Conservation (phyloP, 2,797 vertebrate genomes). For the Rhinichthys osculus region DNA sequence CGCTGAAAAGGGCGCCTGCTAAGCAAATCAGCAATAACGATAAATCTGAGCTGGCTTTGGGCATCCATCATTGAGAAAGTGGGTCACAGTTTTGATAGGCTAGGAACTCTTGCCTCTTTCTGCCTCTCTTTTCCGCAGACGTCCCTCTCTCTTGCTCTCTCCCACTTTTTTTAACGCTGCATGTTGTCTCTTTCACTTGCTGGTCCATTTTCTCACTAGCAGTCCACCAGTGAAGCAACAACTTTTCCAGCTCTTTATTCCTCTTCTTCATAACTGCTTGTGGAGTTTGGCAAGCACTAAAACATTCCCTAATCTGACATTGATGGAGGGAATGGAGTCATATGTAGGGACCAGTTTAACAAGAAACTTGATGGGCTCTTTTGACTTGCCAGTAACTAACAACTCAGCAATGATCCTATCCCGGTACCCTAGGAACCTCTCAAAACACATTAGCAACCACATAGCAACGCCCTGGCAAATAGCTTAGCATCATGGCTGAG, state of each 20-base stretch:
- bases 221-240: not conserved
- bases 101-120: conserved; percentile 56
- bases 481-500: not conserved
- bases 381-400: not conserved
- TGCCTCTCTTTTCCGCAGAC: conserved; percentile 29
- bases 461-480: not conserved
- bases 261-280: not conserved
- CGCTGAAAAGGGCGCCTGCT: conserved; percentile 74
- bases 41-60: conserved; percentile 79
- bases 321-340: not conserved
- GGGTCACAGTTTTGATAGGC: conserved; percentile 78
- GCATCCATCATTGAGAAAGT: conserved; percentile 79
- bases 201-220: conserved; percentile 4
- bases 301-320: not conserved
- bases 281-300: not conserved
- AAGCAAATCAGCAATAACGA: conserved; percentile 74
- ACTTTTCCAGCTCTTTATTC: not conserved
- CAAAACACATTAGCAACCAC: not conserved
- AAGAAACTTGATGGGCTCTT: not conserved
- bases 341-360: not conserved
- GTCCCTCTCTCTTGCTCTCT: not conserved
- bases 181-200: conserved; percentile 4
- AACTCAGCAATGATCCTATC: not conserved
- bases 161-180: not conserved
- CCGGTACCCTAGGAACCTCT: not conserved